Conservation (phyloP, 2,113 vertebrate genomes). For the Rostratula benghalensis region DNA sequence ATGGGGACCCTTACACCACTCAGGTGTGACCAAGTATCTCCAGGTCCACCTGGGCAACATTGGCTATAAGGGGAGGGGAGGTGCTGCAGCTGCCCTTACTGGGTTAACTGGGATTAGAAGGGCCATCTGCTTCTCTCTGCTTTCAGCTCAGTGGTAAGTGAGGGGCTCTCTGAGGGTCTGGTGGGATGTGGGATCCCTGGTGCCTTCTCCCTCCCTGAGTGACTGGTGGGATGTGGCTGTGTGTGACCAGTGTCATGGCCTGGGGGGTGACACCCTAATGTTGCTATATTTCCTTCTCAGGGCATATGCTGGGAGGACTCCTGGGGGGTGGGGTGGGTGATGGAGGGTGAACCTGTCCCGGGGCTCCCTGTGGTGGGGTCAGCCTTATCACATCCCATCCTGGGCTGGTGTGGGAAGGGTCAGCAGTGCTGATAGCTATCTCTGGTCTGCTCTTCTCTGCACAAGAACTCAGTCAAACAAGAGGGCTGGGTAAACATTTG, state of each 20-base stretch:
- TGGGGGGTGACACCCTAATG: rapidly evolving
- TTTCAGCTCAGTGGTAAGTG: background rate
- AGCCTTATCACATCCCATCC: background rate
- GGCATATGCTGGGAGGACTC: rapidly evolving
- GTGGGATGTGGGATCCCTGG: background rate
- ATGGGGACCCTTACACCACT: background rate
- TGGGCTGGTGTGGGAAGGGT: background rate
- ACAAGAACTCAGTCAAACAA: background rate
- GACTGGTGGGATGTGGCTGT: background rate
- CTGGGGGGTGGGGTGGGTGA: too few species aligned
- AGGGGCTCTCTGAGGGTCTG: background rate
- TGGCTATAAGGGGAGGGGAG: background rate
- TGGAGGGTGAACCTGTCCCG: background rate
- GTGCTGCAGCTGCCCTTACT: background rate
- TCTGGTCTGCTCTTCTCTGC: background rate
- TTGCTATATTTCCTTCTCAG: background rate
- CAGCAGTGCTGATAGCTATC: background rate
- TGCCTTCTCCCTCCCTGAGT: rapidly evolving
- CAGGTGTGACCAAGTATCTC: background rate
- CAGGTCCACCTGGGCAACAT: rapidly evolving
- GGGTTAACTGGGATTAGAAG: background rate
- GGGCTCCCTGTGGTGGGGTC: background rate
- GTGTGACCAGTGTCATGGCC: background rate
- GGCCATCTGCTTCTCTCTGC: background rate
- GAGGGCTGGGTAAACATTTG: slow-evolving; percentile 31